Conservation (phyloP, 2,797 vertebrate species). For the Chloroceryle amazona region DNA sequence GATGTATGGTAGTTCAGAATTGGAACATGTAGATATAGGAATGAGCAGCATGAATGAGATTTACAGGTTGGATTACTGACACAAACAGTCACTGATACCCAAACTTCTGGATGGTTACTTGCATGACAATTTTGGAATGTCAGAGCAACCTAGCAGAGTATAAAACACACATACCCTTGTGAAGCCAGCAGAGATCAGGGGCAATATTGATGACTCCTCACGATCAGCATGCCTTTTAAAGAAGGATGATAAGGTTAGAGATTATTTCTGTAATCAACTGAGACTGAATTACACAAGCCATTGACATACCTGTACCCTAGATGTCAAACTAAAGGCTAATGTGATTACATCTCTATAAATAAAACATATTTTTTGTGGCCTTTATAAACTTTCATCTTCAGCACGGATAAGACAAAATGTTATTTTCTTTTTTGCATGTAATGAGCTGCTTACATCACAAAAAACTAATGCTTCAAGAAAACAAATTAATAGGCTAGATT, state of each 20-base stretch:
- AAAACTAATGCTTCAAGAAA: not conserved
- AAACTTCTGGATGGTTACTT: not conserved
- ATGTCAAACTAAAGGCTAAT: not conserved
- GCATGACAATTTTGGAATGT: not conserved
- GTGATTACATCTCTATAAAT: not conserved
- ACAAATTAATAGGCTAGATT: not conserved
- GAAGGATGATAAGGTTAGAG: slow-evolving; percentile 70
- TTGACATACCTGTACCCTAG: not conserved
- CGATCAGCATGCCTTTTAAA: slow-evolving; percentile 89
- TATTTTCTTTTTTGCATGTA: not conserved
- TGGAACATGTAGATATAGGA: not conserved
- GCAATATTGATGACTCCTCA: slow-evolving; percentile 94
- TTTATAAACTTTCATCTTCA: not conserved
- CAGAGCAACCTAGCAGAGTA: not conserved
- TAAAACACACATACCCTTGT: slow-evolving; percentile 88
- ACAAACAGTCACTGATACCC: not conserved
- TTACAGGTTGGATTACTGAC: not conserved
- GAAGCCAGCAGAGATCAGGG: slow-evolving; percentile 95
- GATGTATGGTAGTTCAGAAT: not conserved
- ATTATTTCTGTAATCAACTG: not conserved
- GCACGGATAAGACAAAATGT: not conserved
- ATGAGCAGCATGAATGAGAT: not conserved
- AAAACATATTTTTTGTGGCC: not conserved
- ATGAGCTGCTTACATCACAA: not conserved
- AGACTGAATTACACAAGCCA: not conserved